Evolutionary conservation across 2,113 vertebrate genomes (phyloP).

Genomic region (Chrysochloris asiatica): DNA sequence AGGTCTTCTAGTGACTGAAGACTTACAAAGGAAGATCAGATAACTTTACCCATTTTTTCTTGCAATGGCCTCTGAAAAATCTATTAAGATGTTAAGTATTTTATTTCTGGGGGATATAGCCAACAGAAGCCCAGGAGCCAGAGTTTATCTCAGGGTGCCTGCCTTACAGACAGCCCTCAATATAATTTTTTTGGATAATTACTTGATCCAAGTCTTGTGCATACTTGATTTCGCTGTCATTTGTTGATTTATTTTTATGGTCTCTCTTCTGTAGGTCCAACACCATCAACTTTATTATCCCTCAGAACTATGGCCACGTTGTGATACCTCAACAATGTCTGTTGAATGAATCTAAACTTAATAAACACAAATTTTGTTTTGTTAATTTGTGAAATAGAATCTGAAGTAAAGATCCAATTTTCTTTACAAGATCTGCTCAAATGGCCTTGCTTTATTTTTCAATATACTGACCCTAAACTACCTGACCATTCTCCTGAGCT

Average conservation of each 20-base stretch:
- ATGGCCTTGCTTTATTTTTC: not conserved
- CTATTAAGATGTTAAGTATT: not conserved
- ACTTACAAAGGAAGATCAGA: not conserved
- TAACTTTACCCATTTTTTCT: not conserved
- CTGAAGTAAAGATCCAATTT: not conserved
- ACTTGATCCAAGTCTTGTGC: not conserved
- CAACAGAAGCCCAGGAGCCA: not conserved
- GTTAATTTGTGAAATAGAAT: not conserved
- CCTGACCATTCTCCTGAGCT: not conserved
- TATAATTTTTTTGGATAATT: not conserved
- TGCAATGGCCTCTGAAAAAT: not conserved
- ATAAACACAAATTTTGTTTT: not conserved
- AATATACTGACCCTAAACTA: not conserved
- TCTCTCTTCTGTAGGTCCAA: not conserved
- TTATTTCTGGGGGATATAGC: not conserved
- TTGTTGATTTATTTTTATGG: not conserved
- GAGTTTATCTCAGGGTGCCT: not conserved
- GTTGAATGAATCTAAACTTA: not conserved
- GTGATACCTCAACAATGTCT: not conserved
- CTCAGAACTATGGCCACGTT: not conserved
- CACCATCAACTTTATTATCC: accelerated
- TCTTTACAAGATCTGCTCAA: not conserved
- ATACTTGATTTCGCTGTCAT: not conserved
- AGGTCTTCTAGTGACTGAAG: not conserved
- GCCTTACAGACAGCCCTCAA: not conserved